These are phyloP conservation scores for Enteromius treurensis DNA, from an alignment of 2,797 vertebrate species.

Conservation along the genomic window DNA sequence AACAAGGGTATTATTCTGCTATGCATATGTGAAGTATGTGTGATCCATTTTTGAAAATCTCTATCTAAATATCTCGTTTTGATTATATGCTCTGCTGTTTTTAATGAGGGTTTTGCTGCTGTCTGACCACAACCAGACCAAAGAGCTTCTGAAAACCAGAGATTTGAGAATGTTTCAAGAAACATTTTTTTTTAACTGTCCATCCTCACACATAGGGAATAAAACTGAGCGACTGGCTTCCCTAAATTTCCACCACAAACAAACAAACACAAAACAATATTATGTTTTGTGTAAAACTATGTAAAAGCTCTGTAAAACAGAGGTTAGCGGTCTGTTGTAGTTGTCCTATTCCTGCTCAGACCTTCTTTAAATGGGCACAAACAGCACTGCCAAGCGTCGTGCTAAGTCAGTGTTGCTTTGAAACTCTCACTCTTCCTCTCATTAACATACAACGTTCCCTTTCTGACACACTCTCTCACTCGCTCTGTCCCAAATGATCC, in stretches of 20 bases:
- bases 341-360: neutral
- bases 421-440: slow-evolving; percentile 4
- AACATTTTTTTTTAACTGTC: neutral
- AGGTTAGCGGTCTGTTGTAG: neutral
- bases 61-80: neutral
- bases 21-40: neutral
- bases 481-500: neutral
- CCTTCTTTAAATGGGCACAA: slow-evolving; percentile 13
- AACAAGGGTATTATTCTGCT: neutral
- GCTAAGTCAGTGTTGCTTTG: slow-evolving; percentile 4
- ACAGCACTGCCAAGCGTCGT: slow-evolving; percentile 23
- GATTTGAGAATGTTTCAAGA: neutral
- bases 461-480: neutral
- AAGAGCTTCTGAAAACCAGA: slow-evolving; percentile 22
- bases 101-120: neutral
- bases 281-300: neutral
- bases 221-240: slow-evolving; percentile 1
- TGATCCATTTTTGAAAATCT: neutral
- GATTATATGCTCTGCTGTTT: neutral
- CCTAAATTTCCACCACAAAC: slow-evolving; percentile 6
- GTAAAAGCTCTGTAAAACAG: slow-evolving; percentile 26
- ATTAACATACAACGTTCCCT: slow-evolving; percentile 8
- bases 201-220: slow-evolving; percentile 6
- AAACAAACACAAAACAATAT: neutral
- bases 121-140: slow-evolving; percentile 20